phyloP scores from a whole-genome alignment of 1,140 invertebrate genomes.

The Heliconius eleuchia region DNA sequence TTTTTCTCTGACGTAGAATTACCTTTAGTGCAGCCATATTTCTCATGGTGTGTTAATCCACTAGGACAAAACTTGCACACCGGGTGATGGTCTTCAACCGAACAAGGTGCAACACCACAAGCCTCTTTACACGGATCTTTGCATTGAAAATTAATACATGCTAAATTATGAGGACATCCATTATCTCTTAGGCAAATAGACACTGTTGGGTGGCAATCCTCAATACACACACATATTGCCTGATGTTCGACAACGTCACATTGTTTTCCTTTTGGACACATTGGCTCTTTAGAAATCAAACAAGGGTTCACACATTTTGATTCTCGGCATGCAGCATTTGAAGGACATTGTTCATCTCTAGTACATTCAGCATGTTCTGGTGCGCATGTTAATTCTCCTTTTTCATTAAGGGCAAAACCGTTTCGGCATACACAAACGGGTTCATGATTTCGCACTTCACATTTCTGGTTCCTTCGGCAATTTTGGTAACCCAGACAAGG shows the following conservation, averaged over 20 bases:
- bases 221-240: constrained; percentile 91
- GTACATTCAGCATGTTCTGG: constrained; percentile 90
- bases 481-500: constrained; percentile 86
- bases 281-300: constrained; percentile 82
- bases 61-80: constrained; percentile 96
- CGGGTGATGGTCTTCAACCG: constrained; percentile 95
- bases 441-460: constrained; percentile 91
- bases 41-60: constrained; percentile 93
- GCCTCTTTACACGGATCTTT: constrained; percentile 92
- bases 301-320: constrained; percentile 93
- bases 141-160: constrained; percentile 94
- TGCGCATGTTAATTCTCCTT: constrained; percentile 91
- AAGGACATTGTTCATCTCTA: constrained; percentile 91
- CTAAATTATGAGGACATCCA: constrained; percentile 91
- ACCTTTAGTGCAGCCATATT: constrained; percentile 97
- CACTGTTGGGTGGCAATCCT: constrained; percentile 91
- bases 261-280: constrained; percentile 89
- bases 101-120: constrained; percentile 93
- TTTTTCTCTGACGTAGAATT: constrained; percentile 79
- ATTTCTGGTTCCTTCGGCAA: constrained; percentile 91
- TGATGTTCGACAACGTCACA: constrained; percentile 93
- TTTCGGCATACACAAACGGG: constrained; percentile 94
- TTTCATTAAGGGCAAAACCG: constrained; percentile 92
- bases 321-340: constrained; percentile 91
- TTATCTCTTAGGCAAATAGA: constrained; percentile 94